Evolutionary conservation across 2,797 vertebrate species (phyloP), one percentile per base, ranked within the genome.

Genomic region (Aythya fuligula): DNA sequence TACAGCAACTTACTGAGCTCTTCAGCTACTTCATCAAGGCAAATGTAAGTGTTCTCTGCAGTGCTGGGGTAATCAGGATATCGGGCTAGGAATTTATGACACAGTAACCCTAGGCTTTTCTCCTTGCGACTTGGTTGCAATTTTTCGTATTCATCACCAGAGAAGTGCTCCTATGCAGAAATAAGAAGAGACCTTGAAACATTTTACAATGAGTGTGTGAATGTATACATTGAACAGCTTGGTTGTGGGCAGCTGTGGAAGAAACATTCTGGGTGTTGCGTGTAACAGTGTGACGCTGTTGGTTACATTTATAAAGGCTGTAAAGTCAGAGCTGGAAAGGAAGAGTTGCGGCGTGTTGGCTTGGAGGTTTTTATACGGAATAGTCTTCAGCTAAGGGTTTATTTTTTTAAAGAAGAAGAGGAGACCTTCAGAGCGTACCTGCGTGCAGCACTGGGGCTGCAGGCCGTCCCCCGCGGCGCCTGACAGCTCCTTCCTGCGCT

Each of bases 101-200:
- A 99, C 32, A 99, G 97, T 65, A 99, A 97, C 51, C 99, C 99
- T 11, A 99, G 98, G 90, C 99, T 99, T 96, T 99, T 99, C 93
- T 99, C 99, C 96, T 99, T 99, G 74, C 99, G 98, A 96, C 99
- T 99, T 11, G 98, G 99, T 95, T 99, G 98, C 41, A 98, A 97
- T 93, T 98, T 99, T 93, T 99, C 99, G 2, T 98, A 98, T 89
- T 99, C 99, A 9, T 99, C 99, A 86, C 98, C 99, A 22, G 97
- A 96, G 78, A 98, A 98, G 82, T 97, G 94, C 67, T 99, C 99
- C 99, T 99, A 27, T 2, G 60, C 2, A 65, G 64, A 65, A 89
- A 73, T 3, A 84, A 91, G 85, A 43, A 45, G 24, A 73, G 22
- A 51, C n/a, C 6, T 19, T 21, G 21, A 67, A 13, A 5, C n/a